Conservation (phyloP, 2,888 invertebrate species). For the Onthophagus sagittarius region DNA sequence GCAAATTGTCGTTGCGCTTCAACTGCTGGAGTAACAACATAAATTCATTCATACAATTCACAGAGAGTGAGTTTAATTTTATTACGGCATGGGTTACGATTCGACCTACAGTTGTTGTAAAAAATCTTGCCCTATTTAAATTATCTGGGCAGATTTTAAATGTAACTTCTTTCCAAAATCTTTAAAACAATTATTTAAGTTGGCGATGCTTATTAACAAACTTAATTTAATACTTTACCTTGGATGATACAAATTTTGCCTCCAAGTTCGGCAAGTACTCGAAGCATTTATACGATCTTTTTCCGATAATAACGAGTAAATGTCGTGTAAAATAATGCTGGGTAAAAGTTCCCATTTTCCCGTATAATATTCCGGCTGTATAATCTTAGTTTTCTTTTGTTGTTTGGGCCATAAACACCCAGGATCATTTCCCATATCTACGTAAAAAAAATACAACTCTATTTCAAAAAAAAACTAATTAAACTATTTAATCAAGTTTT, state of each 20-base stretch:
- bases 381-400: constrained; percentile 44
- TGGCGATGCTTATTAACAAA: neutral
- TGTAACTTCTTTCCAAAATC: constrained; percentile 45
- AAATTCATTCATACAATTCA: constrained; percentile 44
- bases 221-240: constrained; percentile 35
- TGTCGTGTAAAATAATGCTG: constrained; percentile 43
- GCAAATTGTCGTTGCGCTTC: constrained; percentile 43
- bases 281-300: constrained; percentile 45
- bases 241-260: constrained; percentile 45
- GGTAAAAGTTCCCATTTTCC: constrained; percentile 46
- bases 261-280: constrained; percentile 46
- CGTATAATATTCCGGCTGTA: constrained; percentile 30
- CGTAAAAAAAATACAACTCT: constrained; percentile 21
- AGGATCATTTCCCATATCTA: constrained; percentile 43
- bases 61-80: constrained; percentile 41
- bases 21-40: constrained; percentile 42
- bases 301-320: constrained; percentile 42
- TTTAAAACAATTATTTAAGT: constrained; percentile 29
- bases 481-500: neutral
- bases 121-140: constrained; percentile 41
- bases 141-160: constrained; percentile 42
- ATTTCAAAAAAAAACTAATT: neutral
- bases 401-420: constrained; percentile 44
- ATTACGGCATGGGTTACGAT: constrained; percentile 43
- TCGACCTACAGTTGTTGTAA: constrained; percentile 39